A percentile compares a stretch with the other conserved stretches of the same genome.
Conservation (phyloP, 2,888 invertebrate genomes). For the Fragum sueziense region DNA sequence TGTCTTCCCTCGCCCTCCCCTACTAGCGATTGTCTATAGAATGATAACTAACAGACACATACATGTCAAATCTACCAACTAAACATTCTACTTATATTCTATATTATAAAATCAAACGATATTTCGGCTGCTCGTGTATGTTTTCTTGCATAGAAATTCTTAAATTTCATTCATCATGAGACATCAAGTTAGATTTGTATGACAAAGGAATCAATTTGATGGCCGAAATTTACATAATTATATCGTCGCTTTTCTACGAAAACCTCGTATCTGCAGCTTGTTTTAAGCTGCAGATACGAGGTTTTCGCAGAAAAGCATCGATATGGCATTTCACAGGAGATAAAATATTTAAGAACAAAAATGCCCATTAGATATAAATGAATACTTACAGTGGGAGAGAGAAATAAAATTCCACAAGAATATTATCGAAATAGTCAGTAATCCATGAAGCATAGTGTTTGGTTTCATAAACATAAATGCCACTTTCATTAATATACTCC, state of each 20-base stretch:
- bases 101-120: not conserved
- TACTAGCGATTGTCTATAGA: no score
- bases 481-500: not conserved
- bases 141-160: not conserved
- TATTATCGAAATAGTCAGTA: not conserved
- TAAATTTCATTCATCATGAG: not conserved
- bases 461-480: slow-evolving; percentile 2
- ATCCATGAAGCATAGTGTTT: slow-evolving; percentile 13
- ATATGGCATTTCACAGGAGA: not conserved
- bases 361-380: not conserved
- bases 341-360: not conserved
- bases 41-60: no score
- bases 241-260: no score
- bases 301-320: no score
- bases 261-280: no score
- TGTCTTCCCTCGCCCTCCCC: no score
- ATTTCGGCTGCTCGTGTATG: not conserved
- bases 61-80: no score
- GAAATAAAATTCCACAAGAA: not conserved
- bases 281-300: no score
- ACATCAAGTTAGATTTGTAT: not conserved
- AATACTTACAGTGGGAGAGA: not conserved
- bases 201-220: not conserved
- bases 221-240: not conserved
- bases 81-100: no score